These are phyloP conservation scores for Mercenaria mercenaria DNA, from an alignment of 1,140 invertebrate genomes.

Conservation along the genomic window DNA sequence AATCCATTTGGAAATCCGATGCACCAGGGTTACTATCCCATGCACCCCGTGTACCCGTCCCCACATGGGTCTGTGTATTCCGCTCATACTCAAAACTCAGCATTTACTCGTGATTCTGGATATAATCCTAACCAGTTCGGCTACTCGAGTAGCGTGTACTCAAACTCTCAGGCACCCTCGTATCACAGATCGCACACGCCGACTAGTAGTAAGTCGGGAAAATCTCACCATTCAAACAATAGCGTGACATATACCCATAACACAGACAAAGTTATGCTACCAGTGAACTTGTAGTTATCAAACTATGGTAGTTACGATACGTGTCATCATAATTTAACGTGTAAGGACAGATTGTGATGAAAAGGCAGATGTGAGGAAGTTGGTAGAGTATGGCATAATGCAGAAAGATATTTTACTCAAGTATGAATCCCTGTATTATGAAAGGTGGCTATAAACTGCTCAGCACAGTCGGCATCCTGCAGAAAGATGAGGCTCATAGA, in stretches of 20 bases:
- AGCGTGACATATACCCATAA: slow-evolving; percentile 80
- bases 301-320: background rate
- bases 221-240: slow-evolving; percentile 80
- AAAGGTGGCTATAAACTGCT: background rate
- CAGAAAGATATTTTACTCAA: background rate
- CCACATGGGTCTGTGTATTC: slow-evolving; percentile 74
- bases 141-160: slow-evolving; percentile 60
- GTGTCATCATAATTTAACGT: background rate
- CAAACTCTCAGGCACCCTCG: slow-evolving; percentile 67
- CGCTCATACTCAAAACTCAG: slow-evolving; percentile 62
- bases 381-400: too few relatives aligned
- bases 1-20: slow-evolving; percentile 71
- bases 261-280: slow-evolving; percentile 79
- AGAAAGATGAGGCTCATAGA: background rate
- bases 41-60: slow-evolving; percentile 79
- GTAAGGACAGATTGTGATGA: background rate
- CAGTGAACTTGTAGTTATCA: slow-evolving; percentile 74
- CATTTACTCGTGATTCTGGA: slow-evolving; percentile 57
- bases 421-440: too few relatives aligned
- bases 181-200: slow-evolving; percentile 80
- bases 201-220: slow-evolving; percentile 82
- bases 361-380: too few relatives aligned
- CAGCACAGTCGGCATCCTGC: too few relatives aligned
- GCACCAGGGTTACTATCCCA: slow-evolving; percentile 81
- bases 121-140: slow-evolving; percentile 57